phyloP scores from a whole-genome alignment of 2,797 vertebrate genomes.

The Epinephelus coioides region DNA sequence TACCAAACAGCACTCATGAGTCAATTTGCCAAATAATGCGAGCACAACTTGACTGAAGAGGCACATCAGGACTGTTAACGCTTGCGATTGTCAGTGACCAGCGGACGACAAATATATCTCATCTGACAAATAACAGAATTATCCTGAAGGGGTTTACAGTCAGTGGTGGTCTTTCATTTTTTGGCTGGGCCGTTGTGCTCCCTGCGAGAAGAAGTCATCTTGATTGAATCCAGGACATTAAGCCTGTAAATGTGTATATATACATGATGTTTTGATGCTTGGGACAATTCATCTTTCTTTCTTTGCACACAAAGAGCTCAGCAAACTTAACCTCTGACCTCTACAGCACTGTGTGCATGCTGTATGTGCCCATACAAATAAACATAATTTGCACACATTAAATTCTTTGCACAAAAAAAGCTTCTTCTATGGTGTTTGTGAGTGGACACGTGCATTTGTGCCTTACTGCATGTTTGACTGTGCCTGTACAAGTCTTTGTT shows the following conservation, averaged over 20 bases:
- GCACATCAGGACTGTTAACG: slow-evolving; percentile 77
- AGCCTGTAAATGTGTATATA: slow-evolving; percentile 29
- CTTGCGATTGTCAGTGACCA: slow-evolving; percentile 74
- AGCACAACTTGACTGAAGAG: slow-evolving; percentile 79
- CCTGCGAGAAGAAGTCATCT: slow-evolving; percentile 38
- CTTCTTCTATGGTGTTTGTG: not conserved
- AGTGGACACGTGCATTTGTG: not conserved
- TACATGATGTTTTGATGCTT: slow-evolving; percentile 51
- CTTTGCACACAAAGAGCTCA: slow-evolving; percentile 59
- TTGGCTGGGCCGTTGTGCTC: slow-evolving; percentile 26
- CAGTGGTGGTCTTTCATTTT: slow-evolving; percentile 49
- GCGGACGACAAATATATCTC: slow-evolving; percentile 75
- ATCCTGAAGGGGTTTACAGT: slow-evolving; percentile 54
- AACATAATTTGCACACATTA: not conserved
- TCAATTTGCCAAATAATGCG: slow-evolving; percentile 87
- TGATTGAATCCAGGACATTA: slow-evolving; percentile 45
- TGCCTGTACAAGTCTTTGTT: not conserved
- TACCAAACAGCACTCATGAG: slow-evolving; percentile 84
- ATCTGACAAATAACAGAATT: slow-evolving; percentile 78
- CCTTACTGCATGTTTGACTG: not conserved
- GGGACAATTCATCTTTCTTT: slow-evolving; percentile 63
- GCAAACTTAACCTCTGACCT: slow-evolving; percentile 21
- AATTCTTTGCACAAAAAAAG: not conserved
- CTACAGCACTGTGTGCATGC: not conserved
- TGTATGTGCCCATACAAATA: not conserved